Base-by-base conservation (phyloP, 2,888 invertebrate species). In the Bibio marci region DNA sequence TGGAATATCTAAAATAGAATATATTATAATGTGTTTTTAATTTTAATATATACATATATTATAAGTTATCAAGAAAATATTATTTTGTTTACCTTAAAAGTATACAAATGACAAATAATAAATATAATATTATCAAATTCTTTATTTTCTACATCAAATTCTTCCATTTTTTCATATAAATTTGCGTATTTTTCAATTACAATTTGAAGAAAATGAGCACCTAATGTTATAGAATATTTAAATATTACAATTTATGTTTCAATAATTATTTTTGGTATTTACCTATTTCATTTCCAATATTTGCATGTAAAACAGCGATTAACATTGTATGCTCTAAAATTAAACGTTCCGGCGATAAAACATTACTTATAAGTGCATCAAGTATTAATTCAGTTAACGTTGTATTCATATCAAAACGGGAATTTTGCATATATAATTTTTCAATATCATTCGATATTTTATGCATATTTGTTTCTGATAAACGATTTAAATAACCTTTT, bases 211-310 rank as follows among this genome's bases (percentile, higher is more conserved):
- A 92, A 85, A 58, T 81, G 78, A 0, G 87, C 86, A 8, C 81
- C 76, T 76, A 56, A 7, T n/a, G n/a, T 59, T 51, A 47, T 28
- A 27, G 43, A 17, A 22, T 36, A 22, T 4, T 12, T 7, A 27
- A 27, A 38, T 33, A 26, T 27, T 28, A 12, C 17, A n/a, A 17
- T 14, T 13, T 22, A 39, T 19, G 37, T 34, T 38, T 26, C 31
- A 38, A 15, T 14, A 35, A 37, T 33, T 41, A 46, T 4, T 33
- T 15, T 22, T 27, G 11, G 22, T 36, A 54, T 67, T 62, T 52
- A 77, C 88, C 91, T 37, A 95, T 75, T 71, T 97, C 94, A 3
- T 75, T 76, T 12, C 87, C 94, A 30, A 95, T 73, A 57, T 91
- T 90, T 0, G 86, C 83, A 58, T 94, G 91, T 25, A 94, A 58